These are phyloP conservation scores for Lasioglossum leucozonium DNA, from an alignment of 2,888 invertebrate species.

Conservation along the genomic window DNA sequence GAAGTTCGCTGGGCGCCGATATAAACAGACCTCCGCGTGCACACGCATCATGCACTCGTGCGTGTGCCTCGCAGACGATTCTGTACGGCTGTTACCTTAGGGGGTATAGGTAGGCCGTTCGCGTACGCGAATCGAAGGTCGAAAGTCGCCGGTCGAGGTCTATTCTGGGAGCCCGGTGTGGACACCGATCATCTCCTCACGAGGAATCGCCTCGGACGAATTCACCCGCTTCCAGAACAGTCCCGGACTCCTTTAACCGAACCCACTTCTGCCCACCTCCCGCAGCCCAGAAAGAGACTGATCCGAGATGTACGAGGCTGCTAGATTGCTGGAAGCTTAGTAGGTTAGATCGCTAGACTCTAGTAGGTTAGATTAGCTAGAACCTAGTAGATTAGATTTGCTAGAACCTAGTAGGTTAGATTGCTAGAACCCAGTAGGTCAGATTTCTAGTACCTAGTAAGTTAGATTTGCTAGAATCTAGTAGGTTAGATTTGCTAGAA, in stretches of 20 bases:
- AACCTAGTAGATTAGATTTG: no score
- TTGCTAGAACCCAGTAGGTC: no score
- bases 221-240: neutral
- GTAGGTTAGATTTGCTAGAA: no score
- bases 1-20: slow-evolving; percentile 71
- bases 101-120: slow-evolving; percentile 38
- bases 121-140: slow-evolving; percentile 48
- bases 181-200: neutral
- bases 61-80: slow-evolving; percentile 48
- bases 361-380: no score
- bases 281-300: no score
- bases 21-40: slow-evolving; percentile 66
- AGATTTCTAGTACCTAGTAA: no score
- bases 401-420: no score
- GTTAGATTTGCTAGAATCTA: no score
- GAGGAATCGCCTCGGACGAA: neutral
- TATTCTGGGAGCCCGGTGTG: slow-evolving; percentile 20
- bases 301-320: no score
- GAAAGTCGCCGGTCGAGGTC: slow-evolving; percentile 39
- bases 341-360: no score
- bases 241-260: neutral
- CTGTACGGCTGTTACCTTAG: slow-evolving; percentile 45
- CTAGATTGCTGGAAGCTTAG: no score
- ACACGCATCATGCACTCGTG: slow-evolving; percentile 56
- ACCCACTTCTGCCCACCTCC: no score